These are phyloP conservation scores for Tiphia femorata DNA, from an alignment of 2,888 invertebrate genomes.

Conservation along the genomic window DNA sequence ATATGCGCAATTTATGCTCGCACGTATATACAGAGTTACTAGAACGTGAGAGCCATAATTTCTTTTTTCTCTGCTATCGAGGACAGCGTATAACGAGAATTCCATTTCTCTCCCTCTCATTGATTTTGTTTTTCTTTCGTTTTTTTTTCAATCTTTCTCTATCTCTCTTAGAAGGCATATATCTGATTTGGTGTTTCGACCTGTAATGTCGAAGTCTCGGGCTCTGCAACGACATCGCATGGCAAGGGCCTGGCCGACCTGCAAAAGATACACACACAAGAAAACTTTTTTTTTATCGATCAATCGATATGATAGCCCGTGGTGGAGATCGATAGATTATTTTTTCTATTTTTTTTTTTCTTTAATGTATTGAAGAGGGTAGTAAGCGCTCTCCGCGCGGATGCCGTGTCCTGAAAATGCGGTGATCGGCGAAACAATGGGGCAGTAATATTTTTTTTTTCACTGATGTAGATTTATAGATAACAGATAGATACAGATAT, in stretches of 20 bases:
- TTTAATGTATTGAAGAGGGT: too few species aligned
- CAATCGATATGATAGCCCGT: conserved; percentile 1
- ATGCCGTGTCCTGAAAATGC: conserved; percentile 20
- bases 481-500: too few species aligned
- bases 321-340: conserved; percentile 12
- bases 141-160: conserved; percentile 29
- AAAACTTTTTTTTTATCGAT: conserved; percentile 28
- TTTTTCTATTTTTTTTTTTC: too few species aligned
- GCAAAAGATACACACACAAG: conserved; percentile 64
- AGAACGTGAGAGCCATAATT: conserved; percentile 2
- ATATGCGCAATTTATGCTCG: too few species aligned
- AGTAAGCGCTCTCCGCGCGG: conserved; percentile 26
- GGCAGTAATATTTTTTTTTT: too few species aligned
- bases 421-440: not conserved
- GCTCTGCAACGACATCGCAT: conserved; percentile 69
- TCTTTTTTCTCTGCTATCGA: too few species aligned
- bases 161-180: conserved; percentile 30
- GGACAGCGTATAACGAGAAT: too few species aligned
- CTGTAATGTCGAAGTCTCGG: conserved; percentile 86
- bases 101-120: not conserved
- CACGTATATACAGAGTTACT: not conserved
- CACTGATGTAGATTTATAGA: too few species aligned
- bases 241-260: conserved; percentile 67
- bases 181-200: conserved; percentile 69
- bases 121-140: conserved; percentile 19